Base-by-base conservation (phyloP, 1,140 invertebrate species). In the Periplaneta americana region DNA sequence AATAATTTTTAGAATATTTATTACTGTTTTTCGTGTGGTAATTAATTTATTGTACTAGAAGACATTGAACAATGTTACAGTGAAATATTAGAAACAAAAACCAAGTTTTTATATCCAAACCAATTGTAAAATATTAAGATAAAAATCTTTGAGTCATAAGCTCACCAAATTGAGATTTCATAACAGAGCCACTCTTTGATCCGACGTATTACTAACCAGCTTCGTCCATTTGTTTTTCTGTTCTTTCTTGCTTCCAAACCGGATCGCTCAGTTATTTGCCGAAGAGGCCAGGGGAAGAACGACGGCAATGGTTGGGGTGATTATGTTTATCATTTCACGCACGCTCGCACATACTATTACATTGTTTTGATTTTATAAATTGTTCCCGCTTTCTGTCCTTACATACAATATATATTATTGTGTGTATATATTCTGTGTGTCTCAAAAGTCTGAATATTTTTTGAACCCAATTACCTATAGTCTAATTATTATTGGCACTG, bases 221-320 rank as follows among this genome's bases (percentile, higher is more conserved):
- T 78, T 78, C 76, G 34, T 36, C 36, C 35, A 34, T 36, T 78
- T 78, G 35, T 80, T 22, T 80, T 74, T 80, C 34, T 57, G 17
- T 78, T 80, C 34, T 80, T 74, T 80, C 34, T 57, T 57, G 66
- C 74, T 75, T 80, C 32, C 80, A 35, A 32, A 33, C 48, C 36
- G 80, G 80, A 80, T 57, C 32, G 48, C 48, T 74, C 74, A 80
- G 80, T 80, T 80, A 66, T 75, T 39, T 80, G 57, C 34, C 34
- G 66, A 32, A 57, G 66, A 82, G 76, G 74, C 76, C 81, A 74
- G 81, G 77, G 36, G 78, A 75, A 74, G 81, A 82, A 34, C 81
- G 74, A n/a, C 76, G 76, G 35, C 66, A 75, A 8, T 82, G 81
- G 81, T 82, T 79, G 77, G 48, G 81, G 81, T 82, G 81, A 82